phyloP scores from a whole-genome alignment of 2,888 invertebrate genomes.

The Balanococcus diminutus region DNA sequence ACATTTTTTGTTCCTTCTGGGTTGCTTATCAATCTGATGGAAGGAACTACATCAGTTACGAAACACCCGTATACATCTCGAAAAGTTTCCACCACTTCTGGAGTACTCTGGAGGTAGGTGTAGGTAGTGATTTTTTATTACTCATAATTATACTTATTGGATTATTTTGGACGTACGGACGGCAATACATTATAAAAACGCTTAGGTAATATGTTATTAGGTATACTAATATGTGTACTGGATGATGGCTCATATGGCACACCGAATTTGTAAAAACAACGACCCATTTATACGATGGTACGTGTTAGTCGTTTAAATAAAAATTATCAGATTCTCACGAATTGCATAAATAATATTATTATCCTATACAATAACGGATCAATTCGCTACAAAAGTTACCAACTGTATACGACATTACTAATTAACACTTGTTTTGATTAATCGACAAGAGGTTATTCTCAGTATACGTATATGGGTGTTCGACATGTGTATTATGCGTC shows the following conservation, averaged over 20 bases:
- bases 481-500: constrained; percentile 12
- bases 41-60: too few relatives aligned
- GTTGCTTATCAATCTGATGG: too few relatives aligned
- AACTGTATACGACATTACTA: neutral
- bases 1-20: too few relatives aligned
- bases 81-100: too few relatives aligned
- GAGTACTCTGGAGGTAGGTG: too few relatives aligned
- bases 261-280: neutral
- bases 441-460: constrained; percentile 8
- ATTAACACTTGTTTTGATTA: constrained; percentile 36
- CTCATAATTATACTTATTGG: too few relatives aligned
- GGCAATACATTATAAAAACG: too few relatives aligned
- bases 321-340: constrained; percentile 12
- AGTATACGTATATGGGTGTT: neutral
- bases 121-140: too few relatives aligned
- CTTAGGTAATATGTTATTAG: too few relatives aligned
- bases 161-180: too few relatives aligned
- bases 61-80: too few relatives aligned
- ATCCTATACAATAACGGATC: neutral
- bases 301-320: neutral
- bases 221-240: neutral
- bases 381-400: neutral
- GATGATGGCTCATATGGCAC: neutral
- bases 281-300: neutral
- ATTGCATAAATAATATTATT: neutral